Conservation (phyloP, 35 echinoderm and acorn worm species). For the Anneissia japonica region DNA sequence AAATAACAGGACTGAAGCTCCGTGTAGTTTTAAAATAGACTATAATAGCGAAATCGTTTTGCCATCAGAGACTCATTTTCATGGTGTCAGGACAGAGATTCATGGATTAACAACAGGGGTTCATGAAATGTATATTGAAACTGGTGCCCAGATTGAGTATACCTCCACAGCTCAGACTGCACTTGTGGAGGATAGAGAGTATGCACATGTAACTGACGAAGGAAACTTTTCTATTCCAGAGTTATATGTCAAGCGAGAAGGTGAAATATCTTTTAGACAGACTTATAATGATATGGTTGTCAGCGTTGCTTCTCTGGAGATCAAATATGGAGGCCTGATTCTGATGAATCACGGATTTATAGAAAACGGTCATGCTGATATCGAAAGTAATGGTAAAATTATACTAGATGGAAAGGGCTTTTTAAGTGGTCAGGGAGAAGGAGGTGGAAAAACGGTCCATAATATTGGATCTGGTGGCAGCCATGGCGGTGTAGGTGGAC, state of each 20-base stretch:
- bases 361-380: constrained; percentile 67
- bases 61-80: constrained; percentile 80
- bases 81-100: constrained; percentile 71
- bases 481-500: constrained; percentile 62
- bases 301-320: constrained; percentile 59
- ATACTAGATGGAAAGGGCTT: constrained; percentile 62
- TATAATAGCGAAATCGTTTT: constrained; percentile 71
- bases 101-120: constrained; percentile 68
- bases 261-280: constrained; percentile 42
- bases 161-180: constrained; percentile 85
- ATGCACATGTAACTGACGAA: constrained; percentile 65
- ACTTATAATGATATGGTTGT: constrained; percentile 50
- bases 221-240: constrained; percentile 82
- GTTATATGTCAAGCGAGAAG: constrained; percentile 63
- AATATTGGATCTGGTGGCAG: constrained; percentile 48
- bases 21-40: constrained; percentile 77
- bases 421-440: constrained; percentile 34
- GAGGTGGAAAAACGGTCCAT: constrained; percentile 33
- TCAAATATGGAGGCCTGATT: constrained; percentile 65
- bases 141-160: constrained; percentile 40
- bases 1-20: constrained; percentile 74
- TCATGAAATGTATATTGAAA: constrained; percentile 78
- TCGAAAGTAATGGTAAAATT: constrained; percentile 74
- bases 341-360: constrained; percentile 75
- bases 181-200: constrained; percentile 60